Percentiles rank a stretch among this genome's conserved stretches.
These are phyloP conservation scores for Benitochromis conjunctus DNA, from an alignment of 2,113 vertebrate species.

Conservation along the genomic window DNA sequence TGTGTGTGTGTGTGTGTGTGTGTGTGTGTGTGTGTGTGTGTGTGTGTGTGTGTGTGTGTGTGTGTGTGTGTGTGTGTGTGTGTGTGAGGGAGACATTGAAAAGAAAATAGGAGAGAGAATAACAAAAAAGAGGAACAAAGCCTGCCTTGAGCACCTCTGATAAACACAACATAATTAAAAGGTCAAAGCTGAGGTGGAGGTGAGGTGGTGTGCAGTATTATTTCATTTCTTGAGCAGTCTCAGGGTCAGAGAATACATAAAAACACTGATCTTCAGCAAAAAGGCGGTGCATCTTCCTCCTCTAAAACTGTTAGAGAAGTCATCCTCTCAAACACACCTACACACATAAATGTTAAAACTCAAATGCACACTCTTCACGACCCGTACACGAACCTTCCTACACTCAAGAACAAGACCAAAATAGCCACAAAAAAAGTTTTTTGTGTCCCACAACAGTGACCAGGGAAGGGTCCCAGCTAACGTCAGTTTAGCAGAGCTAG, in stretches of 20 bases:
- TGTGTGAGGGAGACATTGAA: neutral
- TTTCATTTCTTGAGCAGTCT: neutral
- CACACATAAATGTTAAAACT: neutral
- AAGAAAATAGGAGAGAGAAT: neutral
- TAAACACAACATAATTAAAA: neutral
- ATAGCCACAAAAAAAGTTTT: neutral
- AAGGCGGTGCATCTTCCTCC: neutral
- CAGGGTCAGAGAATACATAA: neutral
- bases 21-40: neutral
- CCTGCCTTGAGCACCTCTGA: neutral
- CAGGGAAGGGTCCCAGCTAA: neutral
- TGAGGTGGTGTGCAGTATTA: neutral
- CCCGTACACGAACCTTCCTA: slow-evolving; percentile 16
- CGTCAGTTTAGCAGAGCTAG: neutral
- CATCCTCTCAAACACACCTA: neutral
- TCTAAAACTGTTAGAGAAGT: neutral
- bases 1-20: neutral
- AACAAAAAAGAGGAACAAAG: neutral
- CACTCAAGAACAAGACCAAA: slow-evolving; percentile 5
- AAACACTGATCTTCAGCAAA: neutral
- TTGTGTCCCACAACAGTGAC: neutral
- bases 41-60: neutral
- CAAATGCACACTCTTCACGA: neutral
- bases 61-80: no score
- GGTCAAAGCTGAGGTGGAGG: neutral